phyloP scores from a whole-genome alignment of 1,140 invertebrate species.

The Leptinotarsa defecta region DNA sequence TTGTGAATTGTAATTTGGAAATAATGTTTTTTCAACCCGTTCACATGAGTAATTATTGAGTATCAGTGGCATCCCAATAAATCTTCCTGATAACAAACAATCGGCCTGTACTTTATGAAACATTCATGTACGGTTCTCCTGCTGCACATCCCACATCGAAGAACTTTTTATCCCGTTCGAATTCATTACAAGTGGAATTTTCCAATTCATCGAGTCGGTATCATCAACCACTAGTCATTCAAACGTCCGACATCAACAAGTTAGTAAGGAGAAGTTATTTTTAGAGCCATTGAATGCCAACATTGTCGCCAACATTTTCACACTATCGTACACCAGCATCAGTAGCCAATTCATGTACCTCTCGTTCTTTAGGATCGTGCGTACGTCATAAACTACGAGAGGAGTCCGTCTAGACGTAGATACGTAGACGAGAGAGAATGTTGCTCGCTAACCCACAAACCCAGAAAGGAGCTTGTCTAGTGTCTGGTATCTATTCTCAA shows the following conservation, averaged over 20 bases:
- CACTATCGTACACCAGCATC: neutral
- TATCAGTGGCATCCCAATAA: no score
- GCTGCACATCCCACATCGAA: neutral
- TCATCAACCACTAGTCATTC: no score
- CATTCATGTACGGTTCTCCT: neutral
- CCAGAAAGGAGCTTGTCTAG: neutral
- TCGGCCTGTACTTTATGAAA: neutral
- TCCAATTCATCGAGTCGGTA: no score
- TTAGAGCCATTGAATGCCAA: neutral
- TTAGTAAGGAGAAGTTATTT: neutral
- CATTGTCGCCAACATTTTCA: neutral
- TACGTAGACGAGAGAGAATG: slow-evolving; percentile 4
- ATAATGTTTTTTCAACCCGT: no score
- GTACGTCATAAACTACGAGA: neutral
- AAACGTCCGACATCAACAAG: no score
- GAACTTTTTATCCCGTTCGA: neutral
- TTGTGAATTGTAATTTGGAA: no score
- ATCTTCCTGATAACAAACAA: no score
- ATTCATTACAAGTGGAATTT: neutral
- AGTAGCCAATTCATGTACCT: neutral
- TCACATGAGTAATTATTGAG: no score
- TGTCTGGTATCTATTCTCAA: slow-evolving; percentile 12
- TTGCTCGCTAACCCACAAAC: slow-evolving; percentile 14
- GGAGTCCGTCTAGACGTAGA: slow-evolving; percentile 5
- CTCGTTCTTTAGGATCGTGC: neutral